Conservation (phyloP, 2,113 vertebrate genomes). For the Xenopus tropicalis region DNA sequence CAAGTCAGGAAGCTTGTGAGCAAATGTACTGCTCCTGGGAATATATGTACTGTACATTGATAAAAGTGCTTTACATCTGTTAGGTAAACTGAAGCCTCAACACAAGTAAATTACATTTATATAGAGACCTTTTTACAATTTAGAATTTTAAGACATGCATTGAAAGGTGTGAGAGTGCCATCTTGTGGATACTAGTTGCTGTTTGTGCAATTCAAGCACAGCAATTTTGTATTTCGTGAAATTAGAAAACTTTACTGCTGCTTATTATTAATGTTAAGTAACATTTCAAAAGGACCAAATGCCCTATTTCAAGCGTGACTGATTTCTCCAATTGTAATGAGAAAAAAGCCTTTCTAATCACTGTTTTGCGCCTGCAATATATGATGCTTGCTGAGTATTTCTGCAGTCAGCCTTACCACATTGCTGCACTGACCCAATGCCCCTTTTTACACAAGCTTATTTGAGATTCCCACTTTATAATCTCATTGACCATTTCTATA, state of each 20-base stretch:
- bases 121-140: too few species aligned
- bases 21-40: too few species aligned
- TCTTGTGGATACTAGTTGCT: not conserved
- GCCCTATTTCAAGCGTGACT: conserved; percentile 27
- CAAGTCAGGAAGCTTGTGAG: too few species aligned
- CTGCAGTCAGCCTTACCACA: conserved; percentile 26
- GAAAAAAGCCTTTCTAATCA: conserved; percentile 31
- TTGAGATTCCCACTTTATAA: conserved; percentile 26
- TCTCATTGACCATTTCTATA: conserved; percentile 26
- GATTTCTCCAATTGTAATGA: conserved; percentile 8
- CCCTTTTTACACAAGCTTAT: conserved; percentile 34
- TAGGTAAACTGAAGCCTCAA: too few species aligned
- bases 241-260: not conserved
- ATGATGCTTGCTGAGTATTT: conserved; percentile 12
- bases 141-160: too few species aligned
- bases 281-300: conserved; percentile 8
- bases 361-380: not conserved
- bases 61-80: too few species aligned
- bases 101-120: too few species aligned
- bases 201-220: not conserved
- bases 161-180: not conserved
- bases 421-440: conserved; percentile 27
- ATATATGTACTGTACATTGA: too few species aligned
- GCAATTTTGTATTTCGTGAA: not conserved
- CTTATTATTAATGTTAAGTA: conserved; percentile 4